Percentiles rank a stretch among this genome's conserved stretches.
Conservation (phyloP, 2,888 invertebrate species). For the Rugalucina vietnamica region DNA sequence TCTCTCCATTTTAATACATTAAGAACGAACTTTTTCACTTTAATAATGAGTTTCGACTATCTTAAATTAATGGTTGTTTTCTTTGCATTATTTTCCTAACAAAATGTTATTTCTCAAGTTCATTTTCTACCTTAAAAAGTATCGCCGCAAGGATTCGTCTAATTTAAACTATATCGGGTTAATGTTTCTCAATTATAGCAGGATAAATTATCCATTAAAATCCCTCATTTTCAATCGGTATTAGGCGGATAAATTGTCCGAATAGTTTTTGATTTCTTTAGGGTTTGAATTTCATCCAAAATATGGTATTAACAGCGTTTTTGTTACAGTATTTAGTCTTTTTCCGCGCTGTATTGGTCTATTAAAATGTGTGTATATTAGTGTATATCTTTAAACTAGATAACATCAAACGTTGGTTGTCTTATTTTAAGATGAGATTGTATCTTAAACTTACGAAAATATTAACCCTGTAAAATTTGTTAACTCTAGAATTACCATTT, state of each 20-base stretch:
- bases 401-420: not conserved
- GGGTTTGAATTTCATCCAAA: slow-evolving; percentile 9
- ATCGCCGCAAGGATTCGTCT: not conserved
- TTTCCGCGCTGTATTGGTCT: not conserved
- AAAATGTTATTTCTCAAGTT: not conserved
- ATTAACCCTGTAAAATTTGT: no score
- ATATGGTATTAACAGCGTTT: not conserved
- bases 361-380: not conserved
- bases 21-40: not conserved
- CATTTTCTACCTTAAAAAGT: not conserved
- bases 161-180: not conserved
- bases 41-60: not conserved
- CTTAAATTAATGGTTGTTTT: slow-evolving; percentile 2
- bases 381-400: not conserved
- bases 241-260: slow-evolving; percentile 8
- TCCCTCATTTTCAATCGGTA: not conserved
- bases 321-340: not conserved
- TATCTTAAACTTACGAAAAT: not conserved
- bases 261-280: slow-evolving; percentile 5
- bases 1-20: not conserved
- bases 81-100: not conserved
- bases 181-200: not conserved
- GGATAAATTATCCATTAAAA: not conserved
- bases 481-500: no score
- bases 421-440: slow-evolving; percentile 5